Evolutionary conservation across 2,888 invertebrate species (phyloP).

Genomic region (Andrena haemorrhoa): DNA sequence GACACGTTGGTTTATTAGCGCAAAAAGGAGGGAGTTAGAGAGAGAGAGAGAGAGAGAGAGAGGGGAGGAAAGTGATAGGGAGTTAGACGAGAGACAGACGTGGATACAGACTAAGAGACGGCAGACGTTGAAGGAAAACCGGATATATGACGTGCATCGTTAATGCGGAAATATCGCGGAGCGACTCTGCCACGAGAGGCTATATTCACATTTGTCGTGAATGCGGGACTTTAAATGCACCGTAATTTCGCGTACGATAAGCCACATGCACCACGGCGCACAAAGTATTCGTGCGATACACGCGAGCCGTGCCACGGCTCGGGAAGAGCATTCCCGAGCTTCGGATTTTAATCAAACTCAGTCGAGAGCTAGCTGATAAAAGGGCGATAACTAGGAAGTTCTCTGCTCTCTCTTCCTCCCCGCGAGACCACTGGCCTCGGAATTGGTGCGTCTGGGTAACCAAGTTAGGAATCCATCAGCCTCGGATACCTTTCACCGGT

Average conservation of each 20-base stretch:
- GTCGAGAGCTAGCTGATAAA: constrained; percentile 28
- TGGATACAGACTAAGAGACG: background rate
- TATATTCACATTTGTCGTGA: constrained; percentile 59
- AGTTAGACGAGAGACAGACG: background rate
- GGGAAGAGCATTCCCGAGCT: constrained; percentile 15
- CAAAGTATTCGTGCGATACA: constrained; percentile 52
- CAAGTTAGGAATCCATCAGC: background rate
- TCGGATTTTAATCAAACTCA: constrained; percentile 51
- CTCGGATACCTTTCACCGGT: background rate
- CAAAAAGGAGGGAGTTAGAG: background rate
- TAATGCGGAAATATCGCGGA: constrained; percentile 63
- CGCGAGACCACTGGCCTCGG: background rate
- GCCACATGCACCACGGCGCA: constrained; percentile 34
- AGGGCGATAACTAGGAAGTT: constrained; percentile 15
- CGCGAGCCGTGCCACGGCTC: constrained; percentile 25
- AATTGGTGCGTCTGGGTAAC: background rate
- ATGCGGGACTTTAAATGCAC: constrained; percentile 62
- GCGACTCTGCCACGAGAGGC: constrained; percentile 55
- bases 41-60: no score
- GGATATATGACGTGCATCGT: constrained; percentile 55
- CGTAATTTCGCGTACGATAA: constrained; percentile 65
- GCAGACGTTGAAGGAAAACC: constrained; percentile 38
- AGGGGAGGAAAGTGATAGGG: background rate
- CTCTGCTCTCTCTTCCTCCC: background rate
- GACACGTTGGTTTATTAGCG: background rate